Evolutionary conservation across 2,888 invertebrate genomes (phyloP).

Genomic region (Perdita meconis): DNA sequence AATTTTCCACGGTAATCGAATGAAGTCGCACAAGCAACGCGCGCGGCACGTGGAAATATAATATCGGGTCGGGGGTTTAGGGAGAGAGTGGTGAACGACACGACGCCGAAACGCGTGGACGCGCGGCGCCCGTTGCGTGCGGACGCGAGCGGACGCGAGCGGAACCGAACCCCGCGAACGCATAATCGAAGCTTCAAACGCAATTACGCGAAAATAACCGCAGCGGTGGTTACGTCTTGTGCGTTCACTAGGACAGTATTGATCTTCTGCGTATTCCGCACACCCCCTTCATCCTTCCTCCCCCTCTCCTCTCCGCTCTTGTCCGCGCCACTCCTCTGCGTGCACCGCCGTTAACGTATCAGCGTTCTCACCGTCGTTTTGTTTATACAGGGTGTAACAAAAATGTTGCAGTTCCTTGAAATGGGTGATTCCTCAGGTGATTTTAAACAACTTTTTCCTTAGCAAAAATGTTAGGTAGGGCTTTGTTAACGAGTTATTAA

Average conservation of each 20-base stretch:
- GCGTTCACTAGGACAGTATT: constrained; percentile 57
- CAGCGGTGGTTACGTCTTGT: constrained; percentile 58
- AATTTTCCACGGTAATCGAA: neutral
- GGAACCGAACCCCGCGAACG: constrained; percentile 8
- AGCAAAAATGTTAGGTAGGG: no score
- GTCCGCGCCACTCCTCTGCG: constrained; percentile 36
- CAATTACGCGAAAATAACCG: constrained; percentile 57
- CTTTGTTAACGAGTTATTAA: no score
- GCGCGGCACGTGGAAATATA: neutral
- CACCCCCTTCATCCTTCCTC: constrained; percentile 3
- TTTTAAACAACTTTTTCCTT: no score
- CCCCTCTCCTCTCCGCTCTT: neutral
- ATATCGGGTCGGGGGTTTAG: no score
- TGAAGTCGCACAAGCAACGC: neutral
- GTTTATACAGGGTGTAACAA: no score
- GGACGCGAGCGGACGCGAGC: neutral
- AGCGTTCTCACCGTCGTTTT: constrained; percentile 14
- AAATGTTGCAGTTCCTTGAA: no score
- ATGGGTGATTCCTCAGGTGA: no score
- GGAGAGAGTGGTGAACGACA: neutral
- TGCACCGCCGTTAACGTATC: constrained; percentile 22
- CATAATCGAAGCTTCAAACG: constrained; percentile 36
- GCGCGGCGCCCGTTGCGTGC: no score
- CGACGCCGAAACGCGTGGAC: constrained; percentile 8
- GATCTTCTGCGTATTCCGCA: constrained; percentile 58